Conservation (phyloP, 2,888 invertebrate genomes). For the Branchellion lobata region DNA sequence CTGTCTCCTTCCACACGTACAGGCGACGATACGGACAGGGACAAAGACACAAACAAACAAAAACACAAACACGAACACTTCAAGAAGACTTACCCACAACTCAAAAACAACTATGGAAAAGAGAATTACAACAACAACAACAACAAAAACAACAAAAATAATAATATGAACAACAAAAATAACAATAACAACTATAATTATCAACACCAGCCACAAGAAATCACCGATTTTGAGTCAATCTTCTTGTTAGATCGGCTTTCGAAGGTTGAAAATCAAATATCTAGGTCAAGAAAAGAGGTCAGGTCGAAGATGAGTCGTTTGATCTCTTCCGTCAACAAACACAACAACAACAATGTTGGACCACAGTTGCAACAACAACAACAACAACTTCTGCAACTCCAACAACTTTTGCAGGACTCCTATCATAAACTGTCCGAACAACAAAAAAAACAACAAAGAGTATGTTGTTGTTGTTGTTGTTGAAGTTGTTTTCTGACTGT, state of each 20-base stretch:
- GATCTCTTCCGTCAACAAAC: neutral
- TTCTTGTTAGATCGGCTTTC: slow-evolving; percentile 14
- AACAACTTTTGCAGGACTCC: neutral
- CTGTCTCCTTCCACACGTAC: too few relatives aligned
- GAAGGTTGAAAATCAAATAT: slow-evolving; percentile 16
- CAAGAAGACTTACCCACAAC: too few relatives aligned
- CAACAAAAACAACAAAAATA: neutral
- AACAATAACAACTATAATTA: neutral
- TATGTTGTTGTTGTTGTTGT: neutral
- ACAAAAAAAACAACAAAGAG: slow-evolving; percentile 8
- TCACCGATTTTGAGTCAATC: slow-evolving; percentile 19
- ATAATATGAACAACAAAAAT: neutral
- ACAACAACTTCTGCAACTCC: slow-evolving; percentile 17
- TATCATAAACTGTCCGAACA: neutral
- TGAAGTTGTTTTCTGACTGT: too few relatives aligned
- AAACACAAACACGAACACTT: neutral
- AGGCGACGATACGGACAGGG: too few relatives aligned
- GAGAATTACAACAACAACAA: neutral
- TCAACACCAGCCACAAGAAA: neutral
- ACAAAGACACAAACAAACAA: too few relatives aligned
- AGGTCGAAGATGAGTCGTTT: neutral
- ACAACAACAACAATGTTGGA: slow-evolving; percentile 9
- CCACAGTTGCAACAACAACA: neutral
- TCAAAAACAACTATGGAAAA: neutral
- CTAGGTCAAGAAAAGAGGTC: neutral